phyloP scores from a whole-genome alignment of 2,888 invertebrate genomes.

The Unio pictorum region DNA sequence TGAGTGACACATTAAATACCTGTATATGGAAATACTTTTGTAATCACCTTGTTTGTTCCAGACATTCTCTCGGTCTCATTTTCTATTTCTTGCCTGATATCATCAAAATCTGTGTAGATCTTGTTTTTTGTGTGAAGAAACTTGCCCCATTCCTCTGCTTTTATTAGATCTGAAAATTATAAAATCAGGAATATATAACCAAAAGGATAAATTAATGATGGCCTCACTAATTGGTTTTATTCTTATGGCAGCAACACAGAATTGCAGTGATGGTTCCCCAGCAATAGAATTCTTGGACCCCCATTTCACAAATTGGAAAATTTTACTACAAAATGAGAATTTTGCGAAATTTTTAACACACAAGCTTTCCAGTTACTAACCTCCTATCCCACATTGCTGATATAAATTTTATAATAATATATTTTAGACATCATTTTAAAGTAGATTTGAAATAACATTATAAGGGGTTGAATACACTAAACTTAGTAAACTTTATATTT shows the following conservation, averaged over 20 bases:
- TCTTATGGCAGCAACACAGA: background rate
- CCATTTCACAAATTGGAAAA: too few species aligned
- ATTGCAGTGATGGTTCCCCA: background rate
- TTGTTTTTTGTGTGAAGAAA: slow-evolving; percentile 94
- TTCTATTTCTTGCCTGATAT: slow-evolving; percentile 93
- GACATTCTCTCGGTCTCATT: slow-evolving; percentile 94
- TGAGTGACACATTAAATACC: background rate
- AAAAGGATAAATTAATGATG: too few species aligned
- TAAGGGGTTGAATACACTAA: too few species aligned
- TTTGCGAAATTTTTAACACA: too few species aligned
- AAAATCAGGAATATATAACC: background rate
- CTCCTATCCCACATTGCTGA: too few species aligned
- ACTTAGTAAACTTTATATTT: too few species aligned
- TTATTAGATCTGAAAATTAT: slow-evolving; percentile 82
- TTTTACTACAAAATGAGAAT: too few species aligned
- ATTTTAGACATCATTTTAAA: too few species aligned
- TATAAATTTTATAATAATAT: too few species aligned
- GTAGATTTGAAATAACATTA: too few species aligned
- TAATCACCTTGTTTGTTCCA: slow-evolving; percentile 85
- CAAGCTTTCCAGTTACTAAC: too few species aligned
- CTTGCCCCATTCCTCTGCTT: slow-evolving; percentile 94
- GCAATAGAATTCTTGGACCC: background rate
- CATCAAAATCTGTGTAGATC: slow-evolving; percentile 91
- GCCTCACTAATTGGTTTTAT: too few species aligned
- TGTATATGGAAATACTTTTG: background rate